A percentile compares a stretch with the other conserved stretches of the same genome.
Evolutionary conservation across 2,113 vertebrate genomes (phyloP).

Genomic region (Campylomormyrus tamandua): DNA sequence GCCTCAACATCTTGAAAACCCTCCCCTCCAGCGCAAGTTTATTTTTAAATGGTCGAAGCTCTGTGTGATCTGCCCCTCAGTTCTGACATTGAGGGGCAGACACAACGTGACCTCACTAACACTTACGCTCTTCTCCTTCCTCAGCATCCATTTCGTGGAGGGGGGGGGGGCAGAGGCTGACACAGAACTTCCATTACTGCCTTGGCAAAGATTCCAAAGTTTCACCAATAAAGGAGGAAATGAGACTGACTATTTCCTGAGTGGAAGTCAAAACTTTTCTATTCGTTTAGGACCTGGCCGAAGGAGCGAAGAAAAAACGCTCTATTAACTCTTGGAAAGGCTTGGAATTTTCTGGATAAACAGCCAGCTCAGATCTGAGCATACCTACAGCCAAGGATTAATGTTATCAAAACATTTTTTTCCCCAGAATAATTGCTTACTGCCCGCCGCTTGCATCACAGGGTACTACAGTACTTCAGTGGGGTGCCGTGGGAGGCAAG

Average conservation of each 20-base stretch:
- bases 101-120: background rate
- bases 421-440: constrained; percentile 22
- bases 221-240: constrained; percentile 42
- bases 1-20: background rate
- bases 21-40: background rate
- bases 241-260: constrained; percentile 56
- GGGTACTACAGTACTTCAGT: constrained; percentile 13
- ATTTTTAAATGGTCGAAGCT: background rate
- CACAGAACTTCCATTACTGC: constrained; percentile 49
- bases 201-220: constrained; percentile 33
- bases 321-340: constrained; percentile 34
- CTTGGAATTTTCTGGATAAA: constrained; percentile 28
- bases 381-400: constrained; percentile 32
- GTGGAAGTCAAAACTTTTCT: constrained; percentile 45
- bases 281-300: constrained; percentile 24
- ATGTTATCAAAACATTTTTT: constrained; percentile 30
- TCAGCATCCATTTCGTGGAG: constrained; percentile 30
- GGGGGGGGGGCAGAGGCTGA: constrained; percentile 38
- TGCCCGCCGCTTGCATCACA: constrained; percentile 23
- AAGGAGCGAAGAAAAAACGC: constrained; percentile 27
- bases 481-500: constrained; percentile 22
- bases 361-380: constrained; percentile 28
- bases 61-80: background rate
- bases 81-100: background rate
- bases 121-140: constrained; percentile 35